Evolutionary conservation across 2,888 invertebrate species (phyloP).

Genomic region (Cosmorhoe ocellata): DNA sequence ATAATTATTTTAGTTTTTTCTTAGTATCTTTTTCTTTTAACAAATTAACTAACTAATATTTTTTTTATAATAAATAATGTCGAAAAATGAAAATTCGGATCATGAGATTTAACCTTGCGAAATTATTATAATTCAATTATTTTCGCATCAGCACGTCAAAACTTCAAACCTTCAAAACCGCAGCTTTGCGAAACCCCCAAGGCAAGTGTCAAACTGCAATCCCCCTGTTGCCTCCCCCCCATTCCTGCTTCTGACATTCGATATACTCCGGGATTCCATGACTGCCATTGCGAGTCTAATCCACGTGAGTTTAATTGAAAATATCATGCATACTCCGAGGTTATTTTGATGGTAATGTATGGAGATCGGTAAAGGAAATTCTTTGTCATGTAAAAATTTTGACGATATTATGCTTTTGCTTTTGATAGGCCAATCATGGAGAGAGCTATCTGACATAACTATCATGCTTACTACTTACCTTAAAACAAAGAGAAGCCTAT

Average conservation of each 20-base stretch:
- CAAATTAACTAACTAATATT: too few species aligned
- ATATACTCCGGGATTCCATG: constrained; percentile 17
- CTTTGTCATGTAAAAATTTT: constrained; percentile 12
- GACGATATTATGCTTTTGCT: not conserved
- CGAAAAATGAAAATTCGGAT: too few species aligned
- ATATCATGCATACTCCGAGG: constrained; percentile 18
- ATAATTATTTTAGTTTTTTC: too few species aligned
- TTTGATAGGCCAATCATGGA: too few species aligned
- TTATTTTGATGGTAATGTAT: constrained; percentile 22
- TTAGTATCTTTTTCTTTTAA: too few species aligned
- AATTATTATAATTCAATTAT: constrained; percentile 1
- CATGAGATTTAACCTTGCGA: too few species aligned
- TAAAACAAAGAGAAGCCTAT: too few species aligned
- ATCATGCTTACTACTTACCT: too few species aligned
- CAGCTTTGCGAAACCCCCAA: not conserved
- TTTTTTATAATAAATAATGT: too few species aligned
- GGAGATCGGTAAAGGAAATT: constrained; percentile 2
- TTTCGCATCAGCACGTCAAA: constrained; percentile 6
- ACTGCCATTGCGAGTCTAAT: constrained; percentile 11
- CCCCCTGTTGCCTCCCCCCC: constrained; percentile 7
- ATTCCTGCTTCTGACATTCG: constrained; percentile 29
- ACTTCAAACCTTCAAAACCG: not conserved
- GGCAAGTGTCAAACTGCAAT: constrained; percentile 29
- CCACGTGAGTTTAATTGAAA: constrained; percentile 28
- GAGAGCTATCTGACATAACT: too few species aligned